Percentiles rank a stretch among this genome's conserved stretches.
Evolutionary conservation across 2,797 vertebrate genomes (phyloP).

Genomic region (Meda fulgida): DNA sequence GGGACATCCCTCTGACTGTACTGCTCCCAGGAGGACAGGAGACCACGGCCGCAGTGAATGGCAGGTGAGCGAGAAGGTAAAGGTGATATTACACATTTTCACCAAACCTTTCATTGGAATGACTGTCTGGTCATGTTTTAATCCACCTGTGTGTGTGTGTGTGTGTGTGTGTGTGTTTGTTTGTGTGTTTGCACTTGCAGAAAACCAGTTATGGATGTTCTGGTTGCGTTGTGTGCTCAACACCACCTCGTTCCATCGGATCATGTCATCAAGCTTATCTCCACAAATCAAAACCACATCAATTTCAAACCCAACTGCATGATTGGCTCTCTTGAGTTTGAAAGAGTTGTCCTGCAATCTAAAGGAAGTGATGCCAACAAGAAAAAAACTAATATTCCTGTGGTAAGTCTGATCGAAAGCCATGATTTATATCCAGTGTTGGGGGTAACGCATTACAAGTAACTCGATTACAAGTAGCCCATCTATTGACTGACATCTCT

Average conservation of each 20-base stretch:
- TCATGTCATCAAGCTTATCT: slow-evolving; percentile 87
- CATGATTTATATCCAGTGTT: neutral
- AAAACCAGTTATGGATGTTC: slow-evolving; percentile 93
- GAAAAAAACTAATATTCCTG: slow-evolving; percentile 84
- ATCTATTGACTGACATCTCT: too few relatives aligned
- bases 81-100: neutral
- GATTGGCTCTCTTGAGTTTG: slow-evolving; percentile 89
- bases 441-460: too few relatives aligned
- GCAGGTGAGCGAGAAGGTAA: slow-evolving; percentile 76
- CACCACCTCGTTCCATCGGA: slow-evolving; percentile 92
- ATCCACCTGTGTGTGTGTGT: neutral
- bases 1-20: slow-evolving; percentile 83
- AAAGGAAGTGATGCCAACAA: slow-evolving; percentile 82
- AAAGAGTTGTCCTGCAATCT: slow-evolving; percentile 87
- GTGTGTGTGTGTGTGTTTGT: neutral
- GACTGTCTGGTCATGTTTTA: neutral
- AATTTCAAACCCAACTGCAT: slow-evolving; percentile 92
- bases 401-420: slow-evolving; percentile 75
- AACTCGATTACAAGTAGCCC: too few relatives aligned
- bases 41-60: slow-evolving; percentile 82
- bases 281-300: slow-evolving; percentile 84
- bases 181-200: slow-evolving; percentile 67
- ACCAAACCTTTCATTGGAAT: neutral
- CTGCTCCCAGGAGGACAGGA: slow-evolving; percentile 87
- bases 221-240: slow-evolving; percentile 90